These are phyloP conservation scores for Theretra japonica DNA, from an alignment of 2,888 invertebrate species.

Conservation along the genomic window DNA sequence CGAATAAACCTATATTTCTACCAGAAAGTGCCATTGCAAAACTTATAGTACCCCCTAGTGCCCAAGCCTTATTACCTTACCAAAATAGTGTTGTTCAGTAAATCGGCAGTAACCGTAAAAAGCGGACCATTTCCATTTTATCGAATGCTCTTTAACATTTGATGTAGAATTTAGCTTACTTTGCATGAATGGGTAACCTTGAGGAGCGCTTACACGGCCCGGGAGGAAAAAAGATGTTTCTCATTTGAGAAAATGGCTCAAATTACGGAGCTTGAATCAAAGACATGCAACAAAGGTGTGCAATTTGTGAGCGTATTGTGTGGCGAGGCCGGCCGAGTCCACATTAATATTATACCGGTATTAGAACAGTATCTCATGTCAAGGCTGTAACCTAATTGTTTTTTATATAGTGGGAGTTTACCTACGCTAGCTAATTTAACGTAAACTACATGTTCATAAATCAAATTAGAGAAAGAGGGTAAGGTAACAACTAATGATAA, in stretches of 20 bases:
- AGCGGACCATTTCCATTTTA: slow-evolving; percentile 21
- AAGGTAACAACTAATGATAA: no score
- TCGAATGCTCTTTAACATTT: slow-evolving; percentile 17
- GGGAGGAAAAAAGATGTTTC: background rate
- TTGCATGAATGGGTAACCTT: slow-evolving; percentile 15
- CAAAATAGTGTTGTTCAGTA: slow-evolving; percentile 21
- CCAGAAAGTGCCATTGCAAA: background rate
- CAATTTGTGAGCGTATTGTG: slow-evolving; percentile 2
- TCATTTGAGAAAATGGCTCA: slow-evolving; percentile 9
- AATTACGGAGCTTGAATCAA: slow-evolving; percentile 7
- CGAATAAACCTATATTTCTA: background rate
- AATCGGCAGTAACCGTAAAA: slow-evolving; percentile 13
- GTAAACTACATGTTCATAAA: no score
- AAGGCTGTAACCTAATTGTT: no score
- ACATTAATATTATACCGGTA: background rate
- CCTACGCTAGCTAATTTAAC: no score
- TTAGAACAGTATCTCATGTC: no score
- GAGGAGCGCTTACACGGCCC: background rate
- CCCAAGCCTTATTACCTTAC: slow-evolving; percentile 15
- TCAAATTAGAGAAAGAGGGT: no score
- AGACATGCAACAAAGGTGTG: background rate
- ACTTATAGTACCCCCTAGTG: slow-evolving; percentile 5
- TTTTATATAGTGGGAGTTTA: no score
- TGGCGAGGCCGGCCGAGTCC: background rate
- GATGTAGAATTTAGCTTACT: slow-evolving; percentile 12